Evolutionary conservation across 2,797 vertebrate genomes (phyloP), one percentile per base, ranked within the genome.

Genomic region (Gallinago nigripennis): DNA sequence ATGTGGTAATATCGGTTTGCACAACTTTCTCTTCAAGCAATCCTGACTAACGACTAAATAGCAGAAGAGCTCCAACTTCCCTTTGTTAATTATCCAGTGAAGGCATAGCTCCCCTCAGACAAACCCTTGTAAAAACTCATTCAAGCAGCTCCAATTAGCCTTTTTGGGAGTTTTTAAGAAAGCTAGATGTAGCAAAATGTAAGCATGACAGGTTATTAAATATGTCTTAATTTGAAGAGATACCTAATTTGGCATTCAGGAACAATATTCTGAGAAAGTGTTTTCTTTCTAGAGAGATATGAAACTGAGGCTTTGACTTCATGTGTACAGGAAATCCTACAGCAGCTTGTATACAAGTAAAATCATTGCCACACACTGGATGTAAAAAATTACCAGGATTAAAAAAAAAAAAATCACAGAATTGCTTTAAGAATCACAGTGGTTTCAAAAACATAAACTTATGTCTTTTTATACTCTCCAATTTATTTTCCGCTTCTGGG

Each of bases 11-110:
- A 61, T 1, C 33, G 78, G 53, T 87, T 86, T 94, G 63, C n/a
- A 82, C 70, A 82, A 86, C 60, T 77, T 93, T 94, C 80, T 90
- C 83, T 84, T 92, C 56, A 56, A 84, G 83, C 9, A 80, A 56
- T 66, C 45, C 19, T 58, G 57, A 87, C 41, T 76, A 91, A 91
- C 0, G 6, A 92, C 21, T 53, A 61, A 86, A 86, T 1, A 78
- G 57, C 23, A 76, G 37, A 88, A 89, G 45, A 70, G 19, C 45
- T 33, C 10, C 27, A 69, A 30, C 28, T 76, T 79, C 15, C 56
- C 43, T 64, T 71, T 35, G 6, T 51, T 83, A 72, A 86, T 45
- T 77, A 56, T 60, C 79, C 81, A 33, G 53, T 9, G 45, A 90
- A 86, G 28, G 37, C 35, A 79, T 6, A 58, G 60, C 28, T 91